Evolutionary conservation across 2,113 vertebrate genomes (phyloP).

Genomic region (Barnardius zonarius): DNA sequence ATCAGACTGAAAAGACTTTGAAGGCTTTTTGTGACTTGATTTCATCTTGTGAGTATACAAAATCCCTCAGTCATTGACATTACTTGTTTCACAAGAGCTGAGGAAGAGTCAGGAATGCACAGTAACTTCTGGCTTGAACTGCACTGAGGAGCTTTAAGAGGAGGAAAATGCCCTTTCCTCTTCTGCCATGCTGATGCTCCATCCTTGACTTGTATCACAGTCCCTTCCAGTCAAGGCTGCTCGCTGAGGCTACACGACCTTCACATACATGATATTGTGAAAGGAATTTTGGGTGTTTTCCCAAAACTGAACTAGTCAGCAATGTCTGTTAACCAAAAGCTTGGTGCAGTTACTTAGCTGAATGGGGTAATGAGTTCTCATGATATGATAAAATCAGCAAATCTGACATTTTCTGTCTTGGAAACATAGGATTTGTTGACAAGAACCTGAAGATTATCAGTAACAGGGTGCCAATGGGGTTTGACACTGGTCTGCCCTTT

Average conservation of each 20-base stretch:
- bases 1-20: background rate
- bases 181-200: background rate
- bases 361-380: background rate
- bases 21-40: background rate
- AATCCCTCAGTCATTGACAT: accelerated
- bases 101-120: background rate
- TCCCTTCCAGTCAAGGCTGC: background rate
- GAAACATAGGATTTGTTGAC: background rate
- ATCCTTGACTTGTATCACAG: background rate
- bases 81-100: background rate
- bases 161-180: background rate
- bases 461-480: background rate
- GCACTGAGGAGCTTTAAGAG: background rate
- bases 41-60: background rate
- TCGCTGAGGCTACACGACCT: accelerated
- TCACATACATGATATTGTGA: background rate
- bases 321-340: background rate
- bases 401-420: background rate
- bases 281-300: background rate
- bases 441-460: background rate
- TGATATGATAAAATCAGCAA: background rate
- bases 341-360: background rate
- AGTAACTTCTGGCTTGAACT: background rate
- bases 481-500: background rate
- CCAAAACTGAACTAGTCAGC: background rate